Evolutionary conservation across 1,140 invertebrate species (phyloP), one percentile per base, ranked within the genome.

Genomic region (Polypedilum pembai): DNA sequence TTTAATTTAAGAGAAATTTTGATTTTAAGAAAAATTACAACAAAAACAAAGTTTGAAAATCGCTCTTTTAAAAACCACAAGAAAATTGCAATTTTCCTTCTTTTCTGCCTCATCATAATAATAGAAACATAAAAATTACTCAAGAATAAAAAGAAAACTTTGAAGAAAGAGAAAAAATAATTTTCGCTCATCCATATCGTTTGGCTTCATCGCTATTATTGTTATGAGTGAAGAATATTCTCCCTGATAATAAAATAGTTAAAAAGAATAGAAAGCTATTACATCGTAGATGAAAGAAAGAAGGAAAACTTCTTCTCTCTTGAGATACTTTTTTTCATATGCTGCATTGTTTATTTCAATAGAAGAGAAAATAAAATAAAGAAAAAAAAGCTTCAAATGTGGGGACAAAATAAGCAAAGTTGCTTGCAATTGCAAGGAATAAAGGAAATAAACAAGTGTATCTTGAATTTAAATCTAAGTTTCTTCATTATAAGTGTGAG

Each of bases 401-500:
- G 45, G 45, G 12, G n/a, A 12, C n/a, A n/a, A 15, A 56, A 56
- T 56, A 56, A 56, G 45, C 3, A 56, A 56, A 56, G 12, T 33
- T 33, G 24, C 12, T 56, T 56, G 45, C 45, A 56, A 56, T 56
- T 56, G 45, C 65, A 69, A 18, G 17, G 20, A 69, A 69, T 18
- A 69, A 69, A 56, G 45, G 65, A 69, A 18, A 69, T 69, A 69
- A 69, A 56, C 45, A 56, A 69, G 20, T 69, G 65, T 69, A 21
- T 21, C 65, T 69, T 20, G 17, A 21, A 69, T 69, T 69, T 69
- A 69, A 69, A 69, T 69, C 65, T 69, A 69, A 69, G 65, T 69
- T 69, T 69, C 65, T 69, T 69, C 65, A 69, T 69, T 69, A 69
- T 56, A 56, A 56, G n/a, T 56, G 12, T 56, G 45, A 33, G 24